Evolutionary conservation across 1,140 invertebrate species (phyloP).

Genomic region (Eumeta japonica): DNA sequence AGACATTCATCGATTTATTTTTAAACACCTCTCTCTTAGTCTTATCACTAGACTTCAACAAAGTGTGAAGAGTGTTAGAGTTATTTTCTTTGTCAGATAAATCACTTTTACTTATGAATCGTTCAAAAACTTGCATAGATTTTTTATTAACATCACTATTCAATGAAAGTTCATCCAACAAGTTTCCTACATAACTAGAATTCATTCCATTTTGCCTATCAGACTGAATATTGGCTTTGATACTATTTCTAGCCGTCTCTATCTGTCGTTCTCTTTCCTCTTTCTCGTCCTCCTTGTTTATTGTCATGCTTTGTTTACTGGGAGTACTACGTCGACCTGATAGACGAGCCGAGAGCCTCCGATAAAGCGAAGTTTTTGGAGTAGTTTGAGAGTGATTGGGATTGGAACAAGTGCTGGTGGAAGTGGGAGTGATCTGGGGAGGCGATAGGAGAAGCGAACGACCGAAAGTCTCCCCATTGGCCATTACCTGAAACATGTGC

Average conservation of each 20-base stretch:
- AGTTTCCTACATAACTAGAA: conserved; percentile 39
- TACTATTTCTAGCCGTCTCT: conserved; percentile 29
- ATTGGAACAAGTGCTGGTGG: conserved; percentile 35
- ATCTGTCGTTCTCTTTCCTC: conserved; percentile 35
- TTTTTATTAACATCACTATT: conserved; percentile 24
- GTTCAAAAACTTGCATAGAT: conserved; percentile 11
- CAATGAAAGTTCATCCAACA: conserved; percentile 27
- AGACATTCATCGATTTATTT: conserved; percentile 52
- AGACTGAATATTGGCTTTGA: conserved; percentile 28
- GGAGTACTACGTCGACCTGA: conserved; percentile 39
- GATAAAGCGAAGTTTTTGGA: conserved; percentile 49
- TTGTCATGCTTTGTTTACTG: conserved; percentile 20
- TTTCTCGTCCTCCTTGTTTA: conserved; percentile 11
- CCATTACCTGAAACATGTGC: conserved; percentile 60
- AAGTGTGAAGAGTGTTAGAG: no score
- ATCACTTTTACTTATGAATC: no score
- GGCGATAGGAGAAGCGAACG: conserved; percentile 55
- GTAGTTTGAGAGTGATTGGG: conserved; percentile 44
- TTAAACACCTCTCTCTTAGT: conserved; percentile 51
- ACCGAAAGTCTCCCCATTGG: conserved; percentile 58
- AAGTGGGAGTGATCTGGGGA: conserved; percentile 29
- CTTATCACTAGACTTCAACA: no score
- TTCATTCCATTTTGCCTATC: no score
- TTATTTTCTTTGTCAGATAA: no score
- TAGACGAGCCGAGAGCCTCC: conserved; percentile 43